Percentiles rank a stretch among this genome's conserved stretches.
Conservation (phyloP, 2,113 vertebrate species). For the Tursiops truncatus region DNA sequence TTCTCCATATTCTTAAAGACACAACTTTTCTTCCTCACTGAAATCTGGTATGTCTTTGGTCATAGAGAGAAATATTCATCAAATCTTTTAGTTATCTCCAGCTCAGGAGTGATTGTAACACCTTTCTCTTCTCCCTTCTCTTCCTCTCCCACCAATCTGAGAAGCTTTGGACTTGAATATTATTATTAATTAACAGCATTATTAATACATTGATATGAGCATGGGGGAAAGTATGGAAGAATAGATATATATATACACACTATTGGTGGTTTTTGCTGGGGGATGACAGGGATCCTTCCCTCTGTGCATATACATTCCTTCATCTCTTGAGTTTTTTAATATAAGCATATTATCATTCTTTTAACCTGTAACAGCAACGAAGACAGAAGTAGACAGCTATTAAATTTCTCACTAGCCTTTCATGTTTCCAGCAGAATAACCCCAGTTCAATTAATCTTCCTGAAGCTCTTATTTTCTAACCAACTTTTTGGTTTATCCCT, state of each 20-base stretch:
- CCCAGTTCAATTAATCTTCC: neutral
- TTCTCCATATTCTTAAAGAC: neutral
- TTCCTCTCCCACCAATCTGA: neutral
- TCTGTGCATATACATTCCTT: neutral
- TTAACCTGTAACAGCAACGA: neutral
- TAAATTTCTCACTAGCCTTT: slow-evolving; percentile 53
- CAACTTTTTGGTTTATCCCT: neutral
- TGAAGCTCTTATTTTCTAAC: slow-evolving; percentile 29
- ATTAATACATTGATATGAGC: neutral
- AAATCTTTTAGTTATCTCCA: neutral
- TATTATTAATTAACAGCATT: slow-evolving; percentile 19
- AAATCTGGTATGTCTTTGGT: neutral
- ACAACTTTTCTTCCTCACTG: neutral
- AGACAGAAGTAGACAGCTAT: slow-evolving; percentile 6
- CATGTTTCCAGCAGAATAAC: slow-evolving; percentile 39
- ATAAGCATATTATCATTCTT: neutral
- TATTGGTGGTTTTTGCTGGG: neutral
- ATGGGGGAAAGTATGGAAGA: neutral
- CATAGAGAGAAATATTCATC: neutral
- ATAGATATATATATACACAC: neutral
- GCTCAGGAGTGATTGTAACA: neutral
- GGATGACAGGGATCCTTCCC: neutral
- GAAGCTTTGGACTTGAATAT: neutral
- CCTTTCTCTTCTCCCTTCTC: neutral
- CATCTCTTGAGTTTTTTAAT: neutral